phyloP scores from a whole-genome alignment of 1,140 invertebrate species.

The Heliconius congener region DNA sequence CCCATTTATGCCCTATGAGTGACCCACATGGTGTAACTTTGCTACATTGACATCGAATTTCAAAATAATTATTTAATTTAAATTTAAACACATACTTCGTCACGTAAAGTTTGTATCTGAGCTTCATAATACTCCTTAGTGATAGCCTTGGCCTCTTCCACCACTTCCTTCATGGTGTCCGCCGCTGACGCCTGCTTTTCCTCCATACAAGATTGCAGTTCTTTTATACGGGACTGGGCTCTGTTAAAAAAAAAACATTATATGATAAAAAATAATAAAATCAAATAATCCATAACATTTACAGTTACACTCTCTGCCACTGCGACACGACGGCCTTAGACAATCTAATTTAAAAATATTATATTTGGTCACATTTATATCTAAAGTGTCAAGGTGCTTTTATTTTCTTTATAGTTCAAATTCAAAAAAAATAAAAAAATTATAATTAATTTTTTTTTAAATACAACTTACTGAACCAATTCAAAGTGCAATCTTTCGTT shows the following conservation, averaged over 20 bases:
- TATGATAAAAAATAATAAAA: no score
- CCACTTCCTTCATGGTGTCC: slow-evolving; percentile 51
- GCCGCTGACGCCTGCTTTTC: slow-evolving; percentile 44
- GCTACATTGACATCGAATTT: no score
- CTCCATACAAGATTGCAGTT: slow-evolving; percentile 46
- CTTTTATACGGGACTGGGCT: slow-evolving; percentile 51
- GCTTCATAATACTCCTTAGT: slow-evolving; percentile 58
- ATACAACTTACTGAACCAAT: slow-evolving; percentile 55
- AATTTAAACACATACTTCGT: slow-evolving; percentile 44
- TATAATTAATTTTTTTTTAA: not conserved
- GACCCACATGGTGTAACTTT: no score
- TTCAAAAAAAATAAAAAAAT: not conserved
- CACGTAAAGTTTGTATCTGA: slow-evolving; percentile 41
- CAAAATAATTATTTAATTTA: no score
- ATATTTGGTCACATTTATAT: no score
- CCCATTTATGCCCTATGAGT: no score
- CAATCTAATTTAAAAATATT: no score
- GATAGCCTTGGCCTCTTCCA: slow-evolving; percentile 57
- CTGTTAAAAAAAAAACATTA: slow-evolving; percentile 35
- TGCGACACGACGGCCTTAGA: no score
- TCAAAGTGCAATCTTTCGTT: slow-evolving; percentile 69
- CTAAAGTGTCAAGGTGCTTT: no score
- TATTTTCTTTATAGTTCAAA: no score
- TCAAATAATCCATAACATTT: no score
- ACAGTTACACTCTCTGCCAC: no score